Conservation (phyloP, 2,888 invertebrate species). For the Parnassius orleans region DNA sequence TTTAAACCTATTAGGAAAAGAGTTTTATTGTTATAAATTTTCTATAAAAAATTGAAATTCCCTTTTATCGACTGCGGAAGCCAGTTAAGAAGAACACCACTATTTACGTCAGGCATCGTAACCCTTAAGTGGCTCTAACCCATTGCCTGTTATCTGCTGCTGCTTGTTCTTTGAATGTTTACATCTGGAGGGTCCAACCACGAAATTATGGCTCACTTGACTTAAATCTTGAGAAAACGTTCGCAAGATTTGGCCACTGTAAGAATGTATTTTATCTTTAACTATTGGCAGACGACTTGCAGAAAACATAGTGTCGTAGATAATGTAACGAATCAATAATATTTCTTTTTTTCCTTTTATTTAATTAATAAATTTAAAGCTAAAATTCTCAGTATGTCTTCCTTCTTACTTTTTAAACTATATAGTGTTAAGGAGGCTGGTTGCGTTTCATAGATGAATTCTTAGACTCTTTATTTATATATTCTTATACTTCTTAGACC, state of each 20-base stretch:
- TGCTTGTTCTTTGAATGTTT: constrained; percentile 61
- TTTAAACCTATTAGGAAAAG: no score
- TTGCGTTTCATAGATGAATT: no score
- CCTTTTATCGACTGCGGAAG: constrained; percentile 29
- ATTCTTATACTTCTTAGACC: no score
- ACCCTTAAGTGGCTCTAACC: constrained; percentile 65
- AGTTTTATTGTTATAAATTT: no score
- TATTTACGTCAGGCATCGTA: constrained; percentile 42
- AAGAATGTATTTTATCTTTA: constrained; percentile 3
- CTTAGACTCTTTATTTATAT: no score
- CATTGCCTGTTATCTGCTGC: constrained; percentile 62
- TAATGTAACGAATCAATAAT: background rate
- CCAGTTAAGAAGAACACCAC: constrained; percentile 27
- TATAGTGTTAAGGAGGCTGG: no score
- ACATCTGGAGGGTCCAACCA: constrained; percentile 49
- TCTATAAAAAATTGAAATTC: no score
- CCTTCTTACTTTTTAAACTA: no score
- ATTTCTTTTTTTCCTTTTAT: background rate
- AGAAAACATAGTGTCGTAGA: background rate
- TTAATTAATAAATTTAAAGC: background rate
- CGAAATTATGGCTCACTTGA: constrained; percentile 24
- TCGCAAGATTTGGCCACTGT: background rate
- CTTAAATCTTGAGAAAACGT: constrained; percentile 22
- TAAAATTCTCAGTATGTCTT: no score
- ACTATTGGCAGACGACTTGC: constrained; percentile 5